Percentiles rank a stretch among this genome's conserved stretches.
These are phyloP conservation scores for Neoaliturus tenellus DNA, from an alignment of 2,888 invertebrate genomes.

Conservation along the genomic window DNA sequence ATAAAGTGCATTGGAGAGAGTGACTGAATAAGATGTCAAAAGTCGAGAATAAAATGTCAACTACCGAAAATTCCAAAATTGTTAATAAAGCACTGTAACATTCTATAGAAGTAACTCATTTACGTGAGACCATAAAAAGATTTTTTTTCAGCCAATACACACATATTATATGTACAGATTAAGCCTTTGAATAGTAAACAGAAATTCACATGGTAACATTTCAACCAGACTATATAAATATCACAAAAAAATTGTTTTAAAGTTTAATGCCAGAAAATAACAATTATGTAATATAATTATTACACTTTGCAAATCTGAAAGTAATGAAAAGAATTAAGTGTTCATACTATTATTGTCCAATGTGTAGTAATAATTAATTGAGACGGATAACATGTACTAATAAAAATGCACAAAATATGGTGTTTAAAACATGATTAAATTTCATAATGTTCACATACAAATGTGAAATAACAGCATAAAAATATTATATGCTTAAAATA, in stretches of 20 bases:
- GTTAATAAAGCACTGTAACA: not conserved
- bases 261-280: not conserved
- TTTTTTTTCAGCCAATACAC: not conserved
- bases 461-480: too few species aligned
- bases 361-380: too few species aligned
- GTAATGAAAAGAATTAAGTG: too few species aligned
- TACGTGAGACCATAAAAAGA: too few species aligned
- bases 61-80: not conserved
- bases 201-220: not conserved
- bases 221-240: not conserved
- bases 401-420: too few species aligned
- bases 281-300: too few species aligned
- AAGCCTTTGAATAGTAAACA: not conserved
- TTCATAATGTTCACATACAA: too few species aligned
- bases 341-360: too few species aligned
- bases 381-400: too few species aligned
- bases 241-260: not conserved
- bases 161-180: not conserved
- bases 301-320: too few species aligned
- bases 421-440: too few species aligned
- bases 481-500: too few species aligned
- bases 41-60: not conserved
- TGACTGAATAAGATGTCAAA: slow-evolving; percentile 12
- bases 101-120: not conserved
- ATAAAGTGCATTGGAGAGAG: slow-evolving; percentile 9